Evolutionary conservation across 2,888 invertebrate species (phyloP).

Genomic region (Drosophila buzzatii): DNA sequence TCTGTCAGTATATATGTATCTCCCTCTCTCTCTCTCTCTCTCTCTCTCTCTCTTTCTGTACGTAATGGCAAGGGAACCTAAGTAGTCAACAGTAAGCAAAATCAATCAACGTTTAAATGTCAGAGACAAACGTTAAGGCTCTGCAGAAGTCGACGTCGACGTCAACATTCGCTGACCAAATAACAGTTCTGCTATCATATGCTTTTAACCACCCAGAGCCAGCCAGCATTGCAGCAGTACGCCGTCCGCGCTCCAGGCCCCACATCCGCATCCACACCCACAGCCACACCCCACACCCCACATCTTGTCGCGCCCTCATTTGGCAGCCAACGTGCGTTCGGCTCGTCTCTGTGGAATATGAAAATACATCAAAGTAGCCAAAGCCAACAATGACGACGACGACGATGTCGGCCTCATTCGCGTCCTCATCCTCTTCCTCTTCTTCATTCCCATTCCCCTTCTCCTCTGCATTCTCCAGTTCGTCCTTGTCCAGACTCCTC

Average conservation of each 20-base stretch:
- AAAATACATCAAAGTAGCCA: slow-evolving; percentile 77
- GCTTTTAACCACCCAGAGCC: background rate
- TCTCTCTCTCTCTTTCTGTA: no score
- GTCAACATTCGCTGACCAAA: slow-evolving; percentile 38
- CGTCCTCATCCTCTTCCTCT: background rate
- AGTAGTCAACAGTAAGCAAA: slow-evolving; percentile 42
- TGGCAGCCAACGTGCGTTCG: slow-evolving; percentile 46
- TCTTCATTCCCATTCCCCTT: slow-evolving; percentile 11
- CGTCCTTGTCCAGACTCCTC: slow-evolving; percentile 23
- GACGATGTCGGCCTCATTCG: slow-evolving; percentile 19
- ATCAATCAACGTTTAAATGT: slow-evolving; percentile 71
- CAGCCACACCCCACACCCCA: background rate
- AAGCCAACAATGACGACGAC: slow-evolving; percentile 32
- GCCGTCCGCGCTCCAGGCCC: background rate
- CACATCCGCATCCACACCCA: background rate
- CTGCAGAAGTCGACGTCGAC: slow-evolving; percentile 7
- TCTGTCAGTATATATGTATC: background rate
- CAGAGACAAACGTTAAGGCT: slow-evolving; percentile 55
- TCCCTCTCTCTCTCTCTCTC: no score
- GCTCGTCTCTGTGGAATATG: slow-evolving; percentile 71
- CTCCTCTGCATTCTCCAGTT: slow-evolving; percentile 7
- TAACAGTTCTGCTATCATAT: slow-evolving; percentile 3
- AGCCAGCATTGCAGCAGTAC: background rate
- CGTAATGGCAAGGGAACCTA: background rate
- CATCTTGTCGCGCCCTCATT: background rate